Evolutionary conservation across 2,888 invertebrate species (phyloP), one percentile per base, ranked within the genome.

Genomic region (Luperina nickerlii): DNA sequence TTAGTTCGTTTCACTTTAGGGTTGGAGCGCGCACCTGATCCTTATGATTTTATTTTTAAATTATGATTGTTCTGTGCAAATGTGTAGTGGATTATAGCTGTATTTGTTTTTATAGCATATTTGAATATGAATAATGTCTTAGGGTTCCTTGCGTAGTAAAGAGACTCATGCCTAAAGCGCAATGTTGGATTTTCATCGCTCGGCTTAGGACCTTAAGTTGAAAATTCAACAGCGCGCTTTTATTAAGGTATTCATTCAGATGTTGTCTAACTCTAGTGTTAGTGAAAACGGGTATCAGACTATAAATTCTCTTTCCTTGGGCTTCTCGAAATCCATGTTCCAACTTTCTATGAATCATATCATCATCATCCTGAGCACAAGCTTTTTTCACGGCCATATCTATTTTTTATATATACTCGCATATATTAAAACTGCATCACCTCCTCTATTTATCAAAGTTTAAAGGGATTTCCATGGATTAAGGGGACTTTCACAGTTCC

Each of bases 1-100:
- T 91, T 85, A 87, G 90, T 88, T 91, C 91, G 87, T 91, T 91
- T 91, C 90, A 92, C 89, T 93, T 94, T 92, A 93, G 94, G 94
- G 94, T 93, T 93, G 92, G 94, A 84, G 92, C 87, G 88, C 93
- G 82, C 96, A 96, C 96, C 96, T 96, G 96, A 96, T 95, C 93
- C 92, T 81, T 88, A 93, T 95, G 94, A 95, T 96, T 95, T 95
- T 96, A 95, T 96, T 95, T 95, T 95, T 92, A 95, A 96, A 96
- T 92, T 92, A 89, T 89, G 84, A 88, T 85, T 90, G 88, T 89
- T 83, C 88, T 84, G 83, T 85, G 81, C 79, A 84, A 88, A 88
- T 89, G 84, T 88, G 74, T 79, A 88, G 83, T 89, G 88, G 81
- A 86, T 88, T 79, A 83, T 78, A 82, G 74, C 67, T 81, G 62